Evolutionary conservation across 1,140 invertebrate genomes (phyloP), one percentile per base, ranked within the genome.

Genomic region (Neodiprion pinetum): DNA sequence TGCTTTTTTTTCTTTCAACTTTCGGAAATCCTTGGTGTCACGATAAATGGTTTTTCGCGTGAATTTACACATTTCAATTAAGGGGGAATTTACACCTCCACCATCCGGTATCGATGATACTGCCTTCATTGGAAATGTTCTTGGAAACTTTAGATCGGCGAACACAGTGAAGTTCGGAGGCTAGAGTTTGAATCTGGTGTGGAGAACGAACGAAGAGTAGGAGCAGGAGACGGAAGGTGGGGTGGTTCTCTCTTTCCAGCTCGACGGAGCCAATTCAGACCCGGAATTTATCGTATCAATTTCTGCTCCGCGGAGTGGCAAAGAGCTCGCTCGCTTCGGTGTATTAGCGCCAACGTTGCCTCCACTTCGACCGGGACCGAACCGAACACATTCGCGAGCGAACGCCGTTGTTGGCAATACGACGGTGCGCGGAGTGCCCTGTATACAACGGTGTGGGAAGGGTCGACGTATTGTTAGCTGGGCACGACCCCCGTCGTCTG

Each of bases 271-370:
- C 90, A 90, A 91, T 91, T 91, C 90, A 90, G 89, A 90, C 86
- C 89, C 88, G 89, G 90, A 91, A 91, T 91, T 91, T 90, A 91
- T 91, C 90, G 90, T 90, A 91, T 91, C 90, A 91, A 91, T 91
- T 91, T 91, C 90, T 90, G 90, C 90, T 90, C 88, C 90, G 88
- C 90, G 89, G 89, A 90, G 90, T 89, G 90, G 89, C 89, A 90
- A 90, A 91, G 90, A 90, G 89, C 86, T 87, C 86, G 80, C 78
- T 85, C 82, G 82, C 79, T 84, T 86, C 85, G 85, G 85, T 88
- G 84, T 87, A 88, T 87, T 87, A 88, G 86, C 85, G 86, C 83
- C 86, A 82, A 85, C 80, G 83, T 80, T 81, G 80, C 75, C 72
- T 80, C 82, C 80, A 61, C 53, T 61, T 61, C 53, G 53, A 9